A percentile compares a stretch with the other conserved stretches of the same genome.
Evolutionary conservation across 2,888 invertebrate species (phyloP).

Genomic region (Hirudinaria manillensis): DNA sequence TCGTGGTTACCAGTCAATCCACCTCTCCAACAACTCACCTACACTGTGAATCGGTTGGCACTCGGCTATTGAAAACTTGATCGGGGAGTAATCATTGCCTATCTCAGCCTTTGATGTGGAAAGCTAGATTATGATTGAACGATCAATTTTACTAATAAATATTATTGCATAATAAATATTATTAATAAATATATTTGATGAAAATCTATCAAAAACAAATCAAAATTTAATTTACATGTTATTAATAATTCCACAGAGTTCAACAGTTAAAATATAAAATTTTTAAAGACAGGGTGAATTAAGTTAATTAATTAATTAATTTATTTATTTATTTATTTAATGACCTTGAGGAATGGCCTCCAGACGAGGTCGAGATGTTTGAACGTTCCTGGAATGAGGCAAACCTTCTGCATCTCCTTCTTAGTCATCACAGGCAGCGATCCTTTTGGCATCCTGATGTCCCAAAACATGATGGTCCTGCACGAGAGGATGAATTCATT

Average conservation of each 20-base stretch:
- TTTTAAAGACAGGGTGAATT: too few relatives aligned
- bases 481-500: neutral
- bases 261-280: too few relatives aligned
- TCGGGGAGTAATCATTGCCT: slow-evolving; percentile 53
- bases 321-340: slow-evolving; percentile 6
- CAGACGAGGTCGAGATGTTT: slow-evolving; percentile 52
- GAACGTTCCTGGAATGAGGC: slow-evolving; percentile 51
- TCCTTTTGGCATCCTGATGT: slow-evolving; percentile 48
- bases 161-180: too few relatives aligned
- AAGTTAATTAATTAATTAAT: too few relatives aligned
- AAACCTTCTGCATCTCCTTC: slow-evolving; percentile 44
- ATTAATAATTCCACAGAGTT: too few relatives aligned
- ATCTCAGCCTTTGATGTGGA: slow-evolving; percentile 44
- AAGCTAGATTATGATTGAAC: neutral
- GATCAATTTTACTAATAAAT: too few relatives aligned
- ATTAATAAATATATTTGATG: too few relatives aligned
- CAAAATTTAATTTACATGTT: too few relatives aligned
- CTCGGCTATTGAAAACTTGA: slow-evolving; percentile 43
- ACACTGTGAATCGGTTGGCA: neutral
- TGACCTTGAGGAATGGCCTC: slow-evolving; percentile 52
- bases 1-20: neutral
- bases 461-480: slow-evolving; percentile 52
- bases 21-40: neutral
- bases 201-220: too few relatives aligned
- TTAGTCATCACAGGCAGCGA: slow-evolving; percentile 36